Evolutionary conservation across 2,797 vertebrate species (phyloP).

Genomic region (Gila robusta): DNA sequence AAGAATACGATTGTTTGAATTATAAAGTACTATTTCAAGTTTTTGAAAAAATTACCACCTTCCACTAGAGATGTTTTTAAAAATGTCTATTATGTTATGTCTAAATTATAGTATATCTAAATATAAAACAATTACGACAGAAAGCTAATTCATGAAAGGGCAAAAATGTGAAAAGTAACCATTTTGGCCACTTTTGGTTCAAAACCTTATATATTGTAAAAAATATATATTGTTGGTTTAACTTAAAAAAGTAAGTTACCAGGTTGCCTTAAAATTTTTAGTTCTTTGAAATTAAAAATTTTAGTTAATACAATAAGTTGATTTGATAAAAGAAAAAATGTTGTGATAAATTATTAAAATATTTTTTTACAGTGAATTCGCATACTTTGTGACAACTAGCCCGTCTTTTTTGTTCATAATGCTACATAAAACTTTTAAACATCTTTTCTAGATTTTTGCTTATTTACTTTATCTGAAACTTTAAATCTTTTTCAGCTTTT

Average conservation of each 20-base stretch:
- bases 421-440: background rate
- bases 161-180: background rate
- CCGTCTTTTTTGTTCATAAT: constrained; percentile 1
- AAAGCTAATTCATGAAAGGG: background rate
- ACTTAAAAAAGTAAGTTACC: too few species aligned
- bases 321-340: too few species aligned
- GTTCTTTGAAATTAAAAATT: too few species aligned
- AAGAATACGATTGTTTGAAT: too few species aligned
- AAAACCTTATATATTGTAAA: background rate
- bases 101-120: background rate
- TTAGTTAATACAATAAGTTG: too few species aligned
- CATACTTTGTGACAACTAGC: background rate
- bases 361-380: too few species aligned
- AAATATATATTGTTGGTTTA: too few species aligned
- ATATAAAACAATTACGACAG: background rate
- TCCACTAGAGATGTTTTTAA: background rate
- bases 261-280: too few species aligned
- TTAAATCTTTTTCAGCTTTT: constrained; percentile 79
- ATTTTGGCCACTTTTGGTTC: background rate
- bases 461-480: background rate
- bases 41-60: background rate
- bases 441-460: background rate
- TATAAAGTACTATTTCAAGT: too few species aligned
- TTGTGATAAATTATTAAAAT: too few species aligned
- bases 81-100: background rate